Evolutionary conservation across 2,888 invertebrate genomes (phyloP).

Genomic region (Nomada goodeniana): DNA sequence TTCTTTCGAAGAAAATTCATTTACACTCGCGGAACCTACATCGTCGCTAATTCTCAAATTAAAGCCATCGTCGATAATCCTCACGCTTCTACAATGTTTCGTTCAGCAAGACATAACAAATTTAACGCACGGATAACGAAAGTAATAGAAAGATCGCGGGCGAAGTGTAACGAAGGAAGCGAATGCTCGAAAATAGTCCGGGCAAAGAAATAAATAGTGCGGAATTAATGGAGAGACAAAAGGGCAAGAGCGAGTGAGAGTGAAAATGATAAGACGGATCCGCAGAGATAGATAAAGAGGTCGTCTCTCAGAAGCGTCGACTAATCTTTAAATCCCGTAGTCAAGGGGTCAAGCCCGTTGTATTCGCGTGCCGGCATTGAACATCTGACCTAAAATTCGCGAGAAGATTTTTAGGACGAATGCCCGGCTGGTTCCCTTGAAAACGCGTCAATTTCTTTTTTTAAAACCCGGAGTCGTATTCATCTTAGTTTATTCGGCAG

Average conservation of each 20-base stretch:
- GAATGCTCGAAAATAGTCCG: neutral
- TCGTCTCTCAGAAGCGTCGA: slow-evolving; percentile 1
- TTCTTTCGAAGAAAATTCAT: slow-evolving; percentile 14
- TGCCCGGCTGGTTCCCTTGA: neutral
- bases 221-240: neutral
- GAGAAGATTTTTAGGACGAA: neutral
- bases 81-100: neutral
- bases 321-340: slow-evolving; percentile 31
- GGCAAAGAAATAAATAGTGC: neutral
- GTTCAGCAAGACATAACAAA: no score
- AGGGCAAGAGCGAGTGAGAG: neutral
- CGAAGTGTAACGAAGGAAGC: neutral
- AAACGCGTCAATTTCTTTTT: neutral
- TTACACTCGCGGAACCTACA: slow-evolving; percentile 20
- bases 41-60: neutral
- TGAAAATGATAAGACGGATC: neutral
- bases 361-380: slow-evolving; percentile 26
- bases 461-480: neutral
- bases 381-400: slow-evolving; percentile 39
- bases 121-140: neutral
- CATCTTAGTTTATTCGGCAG: neutral
- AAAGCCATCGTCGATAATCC: neutral
- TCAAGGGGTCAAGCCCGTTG: slow-evolving; percentile 5
- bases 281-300: neutral
- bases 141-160: neutral